Conservation (phyloP, 2,888 invertebrate genomes). For the Dicyrtoma fusca region DNA sequence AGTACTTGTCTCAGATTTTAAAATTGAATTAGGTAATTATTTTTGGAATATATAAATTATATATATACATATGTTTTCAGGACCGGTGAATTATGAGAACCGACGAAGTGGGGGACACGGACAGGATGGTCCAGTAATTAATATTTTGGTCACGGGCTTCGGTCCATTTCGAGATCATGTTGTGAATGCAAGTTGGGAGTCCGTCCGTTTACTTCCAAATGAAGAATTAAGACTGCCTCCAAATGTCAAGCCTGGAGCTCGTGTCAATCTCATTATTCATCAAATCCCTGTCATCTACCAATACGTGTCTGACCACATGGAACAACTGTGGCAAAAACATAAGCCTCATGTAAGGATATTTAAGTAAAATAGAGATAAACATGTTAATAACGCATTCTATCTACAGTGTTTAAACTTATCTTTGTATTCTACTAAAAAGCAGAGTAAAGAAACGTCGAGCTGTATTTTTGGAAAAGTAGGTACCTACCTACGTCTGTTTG, state of each 20-base stretch:
- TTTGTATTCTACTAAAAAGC: no score
- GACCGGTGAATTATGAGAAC: slow-evolving; percentile 25
- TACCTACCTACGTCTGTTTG: no score
- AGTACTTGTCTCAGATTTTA: no score
- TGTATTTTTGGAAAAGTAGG: no score
- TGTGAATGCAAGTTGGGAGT: slow-evolving; percentile 82
- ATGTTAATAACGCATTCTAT: neutral
- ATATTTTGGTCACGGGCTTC: slow-evolving; percentile 73
- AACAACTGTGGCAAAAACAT: slow-evolving; percentile 71
- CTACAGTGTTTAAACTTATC: neutral
- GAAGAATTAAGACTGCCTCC: slow-evolving; percentile 49
- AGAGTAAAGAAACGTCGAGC: no score
- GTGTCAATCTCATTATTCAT: slow-evolving; percentile 64
- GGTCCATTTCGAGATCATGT: slow-evolving; percentile 74
- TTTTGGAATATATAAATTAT: no score
- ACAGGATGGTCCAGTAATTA: slow-evolving; percentile 42
- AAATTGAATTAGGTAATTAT: no score
- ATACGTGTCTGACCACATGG: slow-evolving; percentile 68
- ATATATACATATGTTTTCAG: no score
- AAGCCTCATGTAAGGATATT: slow-evolving; percentile 68
- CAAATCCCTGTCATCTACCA: slow-evolving; percentile 76
- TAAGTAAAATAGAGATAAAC: neutral
- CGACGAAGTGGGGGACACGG: neutral
- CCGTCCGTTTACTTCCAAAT: slow-evolving; percentile 68
- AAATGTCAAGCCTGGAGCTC: slow-evolving; percentile 47